Percentiles rank a stretch among this genome's conserved stretches.
phyloP scores from a whole-genome alignment of 1,140 invertebrate species.

The Cepaea nemoralis region DNA sequence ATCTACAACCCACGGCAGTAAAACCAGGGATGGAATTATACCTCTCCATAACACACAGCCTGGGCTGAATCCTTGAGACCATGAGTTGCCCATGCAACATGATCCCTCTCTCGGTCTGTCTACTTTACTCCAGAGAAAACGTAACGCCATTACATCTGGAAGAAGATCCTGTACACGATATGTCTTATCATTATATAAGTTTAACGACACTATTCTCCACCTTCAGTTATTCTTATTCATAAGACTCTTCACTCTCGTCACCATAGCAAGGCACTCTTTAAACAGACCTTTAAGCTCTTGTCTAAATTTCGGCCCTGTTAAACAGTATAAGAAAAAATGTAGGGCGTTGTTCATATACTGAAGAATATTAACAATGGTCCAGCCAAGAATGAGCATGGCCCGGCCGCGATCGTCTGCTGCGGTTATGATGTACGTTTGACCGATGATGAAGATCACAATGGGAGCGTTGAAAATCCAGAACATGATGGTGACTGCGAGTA shows the following conservation, averaged over 20 bases:
- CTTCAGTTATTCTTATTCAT: too few relatives aligned
- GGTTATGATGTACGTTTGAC: conserved; percentile 50
- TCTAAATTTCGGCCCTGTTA: conserved; percentile 62
- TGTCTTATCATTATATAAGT: too few relatives aligned
- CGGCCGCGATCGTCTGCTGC: conserved; percentile 4
- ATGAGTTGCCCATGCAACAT: too few relatives aligned
- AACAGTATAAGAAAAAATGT: conserved; percentile 67
- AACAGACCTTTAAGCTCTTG: conserved; percentile 49
- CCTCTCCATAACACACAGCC: too few relatives aligned
- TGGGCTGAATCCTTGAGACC: too few relatives aligned
- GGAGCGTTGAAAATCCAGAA: conserved; percentile 62
- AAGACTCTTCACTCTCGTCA: not conserved
- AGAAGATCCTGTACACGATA: too few relatives aligned
- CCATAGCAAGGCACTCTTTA: not conserved
- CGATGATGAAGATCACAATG: conserved; percentile 59
- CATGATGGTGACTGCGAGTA: conserved; percentile 57
- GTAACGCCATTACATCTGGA: too few relatives aligned
- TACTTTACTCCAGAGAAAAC: too few relatives aligned
- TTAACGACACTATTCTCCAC: too few relatives aligned
- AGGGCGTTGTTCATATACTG: conserved; percentile 65
- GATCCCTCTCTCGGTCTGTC: too few relatives aligned
- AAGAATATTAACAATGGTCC: conserved; percentile 63
- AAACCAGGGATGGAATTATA: too few relatives aligned
- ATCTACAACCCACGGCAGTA: too few relatives aligned
- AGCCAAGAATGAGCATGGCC: conserved; percentile 52